Percentiles rank a stretch among this genome's conserved stretches.
These are phyloP conservation scores for Sinocyclocheilus anshuiensis DNA, from an alignment of 2,113 vertebrate genomes.

Conservation along the genomic window DNA sequence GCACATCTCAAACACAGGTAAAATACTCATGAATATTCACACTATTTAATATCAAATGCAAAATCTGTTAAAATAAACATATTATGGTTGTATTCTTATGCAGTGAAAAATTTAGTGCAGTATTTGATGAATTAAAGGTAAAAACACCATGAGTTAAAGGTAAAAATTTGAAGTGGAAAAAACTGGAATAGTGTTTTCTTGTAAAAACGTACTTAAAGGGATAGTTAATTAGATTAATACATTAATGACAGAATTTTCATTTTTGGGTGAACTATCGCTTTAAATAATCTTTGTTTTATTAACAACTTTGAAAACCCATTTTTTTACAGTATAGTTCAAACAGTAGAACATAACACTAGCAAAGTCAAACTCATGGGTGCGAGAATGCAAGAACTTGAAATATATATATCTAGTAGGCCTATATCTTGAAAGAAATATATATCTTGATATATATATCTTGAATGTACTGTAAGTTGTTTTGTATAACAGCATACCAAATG, in stretches of 20 bases:
- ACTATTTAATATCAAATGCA: slow-evolving; percentile 9
- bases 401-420: too few relatives aligned
- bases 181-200: background rate
- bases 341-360: background rate
- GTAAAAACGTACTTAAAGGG: too few relatives aligned
- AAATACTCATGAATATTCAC: slow-evolving; percentile 54
- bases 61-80: background rate
- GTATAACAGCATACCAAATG: background rate
- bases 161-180: background rate
- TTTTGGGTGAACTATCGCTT: too few relatives aligned
- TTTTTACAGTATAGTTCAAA: background rate
- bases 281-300: too few relatives aligned
- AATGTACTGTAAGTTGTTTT: background rate
- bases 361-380: background rate
- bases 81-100: background rate
- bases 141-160: too few relatives aligned
- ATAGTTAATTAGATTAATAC: too few relatives aligned
- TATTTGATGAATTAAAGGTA: too few relatives aligned
- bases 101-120: background rate
- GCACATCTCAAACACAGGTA: slow-evolving; percentile 97
- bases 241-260: too few relatives aligned
- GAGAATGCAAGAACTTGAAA: background rate
- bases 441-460: background rate
- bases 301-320: too few relatives aligned
- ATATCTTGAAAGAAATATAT: background rate